Base-by-base conservation (phyloP, 2,888 invertebrate genomes). In the Stenotaenia linearis region DNA sequence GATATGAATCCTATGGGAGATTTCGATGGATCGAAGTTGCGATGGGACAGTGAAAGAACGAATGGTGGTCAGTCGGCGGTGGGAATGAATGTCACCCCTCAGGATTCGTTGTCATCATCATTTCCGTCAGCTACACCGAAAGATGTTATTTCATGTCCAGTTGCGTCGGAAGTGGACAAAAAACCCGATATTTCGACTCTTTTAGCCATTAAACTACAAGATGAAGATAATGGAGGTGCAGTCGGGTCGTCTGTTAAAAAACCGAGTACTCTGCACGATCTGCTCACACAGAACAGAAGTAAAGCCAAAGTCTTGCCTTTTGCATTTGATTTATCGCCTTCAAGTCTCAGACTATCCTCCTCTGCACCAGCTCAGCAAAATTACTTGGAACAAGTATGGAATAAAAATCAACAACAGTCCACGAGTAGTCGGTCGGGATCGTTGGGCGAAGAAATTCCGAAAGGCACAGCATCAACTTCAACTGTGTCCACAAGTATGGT, bases 201-300 rank as follows among this genome's bases (percentile, higher is more conserved):
- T 21, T 23, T 37, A 23, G 32, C 10, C 32, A 35, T 35, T 15
- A 75, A 75, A 35, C 21, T 35, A 75, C 35, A 25, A 3, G 6
- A 3, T 69, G 69, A 25, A 6, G 12, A 6, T 1, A n/a, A 1
- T 18, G 23, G 18, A 0, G 69, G 23, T 12, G 28, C 69, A 69
- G 15, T 18, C 25, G 32, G 32, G n/a, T 32, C 69, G 3, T 28
- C 69, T 6, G n/a, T 12, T 28, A 25, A 69, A 69, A 69, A 69
- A 28, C 69, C 25, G 9, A 79, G 79, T 37, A 79, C 79, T 18
- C 25, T 79, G 18, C 79, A 79, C 23, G 79, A 79, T 45, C 74
- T 79, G 35, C 37, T 79, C 74, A 75, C 50, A 15, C 78, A 78
- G 35, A 56, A 32, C 40, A 35, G 78, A 56, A 78, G 56, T 61